Conservation (phyloP, 2,113 vertebrate genomes). For the Peromyscus maniculatus region DNA sequence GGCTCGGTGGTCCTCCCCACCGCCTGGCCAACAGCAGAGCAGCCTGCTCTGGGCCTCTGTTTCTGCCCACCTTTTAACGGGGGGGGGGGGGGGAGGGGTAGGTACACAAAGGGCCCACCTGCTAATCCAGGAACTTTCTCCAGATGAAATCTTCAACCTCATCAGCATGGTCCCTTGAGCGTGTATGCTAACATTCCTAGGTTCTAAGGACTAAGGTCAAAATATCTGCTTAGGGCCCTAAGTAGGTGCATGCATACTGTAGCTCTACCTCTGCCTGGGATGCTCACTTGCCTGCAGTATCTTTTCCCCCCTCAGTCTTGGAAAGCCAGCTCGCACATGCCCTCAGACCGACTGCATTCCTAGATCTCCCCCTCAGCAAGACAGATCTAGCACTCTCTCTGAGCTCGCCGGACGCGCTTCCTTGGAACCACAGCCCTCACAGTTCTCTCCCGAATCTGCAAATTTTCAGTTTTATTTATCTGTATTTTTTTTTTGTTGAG, state of each 20-base stretch:
- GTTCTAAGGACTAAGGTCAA: not conserved
- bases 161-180: not conserved
- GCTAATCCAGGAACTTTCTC: not conserved
- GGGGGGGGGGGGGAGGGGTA: fast-evolving
- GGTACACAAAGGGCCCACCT: not conserved
- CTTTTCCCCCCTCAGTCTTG: fast-evolving
- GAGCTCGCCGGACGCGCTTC: not conserved
- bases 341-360: not conserved
- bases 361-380: too few relatives aligned
- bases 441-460: not conserved
- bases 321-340: not conserved
- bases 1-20: too few relatives aligned
- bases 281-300: not conserved
- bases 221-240: not conserved
- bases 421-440: not conserved
- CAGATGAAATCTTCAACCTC: not conserved
- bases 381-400: not conserved
- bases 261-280: not conserved
- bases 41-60: not conserved
- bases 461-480: not conserved
- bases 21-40: not conserved
- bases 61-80: not conserved
- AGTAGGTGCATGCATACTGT: not conserved
- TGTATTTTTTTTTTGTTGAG: not conserved
- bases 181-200: not conserved